Base-by-base conservation (phyloP, 1,140 invertebrate species). In the Sycophila sp. region DNA sequence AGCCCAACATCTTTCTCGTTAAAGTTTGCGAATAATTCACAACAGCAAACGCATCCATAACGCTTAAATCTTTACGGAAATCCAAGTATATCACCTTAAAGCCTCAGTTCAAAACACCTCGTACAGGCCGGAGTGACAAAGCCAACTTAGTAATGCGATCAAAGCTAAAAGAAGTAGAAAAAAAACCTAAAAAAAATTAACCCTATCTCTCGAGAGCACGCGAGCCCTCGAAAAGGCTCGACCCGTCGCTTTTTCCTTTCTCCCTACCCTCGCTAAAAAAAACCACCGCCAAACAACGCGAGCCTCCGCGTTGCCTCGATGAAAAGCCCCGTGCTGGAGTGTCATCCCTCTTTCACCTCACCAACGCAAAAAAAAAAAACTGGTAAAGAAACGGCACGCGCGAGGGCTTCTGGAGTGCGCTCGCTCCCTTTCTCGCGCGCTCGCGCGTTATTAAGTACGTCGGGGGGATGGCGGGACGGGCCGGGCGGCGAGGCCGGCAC, bases 371-470 rank as follows among this genome's bases (percentile, higher is more conserved):
- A 49, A 71, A 40, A 72, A 26, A 26, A 11, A 38, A 11, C 19
- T 1, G 36, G 22, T 22, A 38, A 32, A 34, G 34, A 40, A 30
- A 4, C 62, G 30, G 45, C 65, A 40, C 62, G 45, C 60, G 65
- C 69, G 68, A 68, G 49, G 63, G 53, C 40, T 62, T 49, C 28
- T 70, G 34, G 69, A 75, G 72, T 70, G 68, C 45, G 49, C 63
- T 67, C 62, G 58, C 51, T 56, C 28, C 13, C 17, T 19, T 10
- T 32, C 34, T 1, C 28, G 51, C 36, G 55, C 71, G 72, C 76
- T 74, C 73, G 76, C 76, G 68, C 75, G 75, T 83, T 83, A 80
- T 83, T 77, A 83, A 81, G 77, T 77, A 75, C 15, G 15, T 53
- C 6, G 53, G 6, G 26, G 17, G 28, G 13, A 17, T 4, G 26